A percentile compares a stretch with the other conserved stretches of the same genome.
phyloP scores from a whole-genome alignment of 2,113 vertebrate species.

The Sterna hirundo region DNA sequence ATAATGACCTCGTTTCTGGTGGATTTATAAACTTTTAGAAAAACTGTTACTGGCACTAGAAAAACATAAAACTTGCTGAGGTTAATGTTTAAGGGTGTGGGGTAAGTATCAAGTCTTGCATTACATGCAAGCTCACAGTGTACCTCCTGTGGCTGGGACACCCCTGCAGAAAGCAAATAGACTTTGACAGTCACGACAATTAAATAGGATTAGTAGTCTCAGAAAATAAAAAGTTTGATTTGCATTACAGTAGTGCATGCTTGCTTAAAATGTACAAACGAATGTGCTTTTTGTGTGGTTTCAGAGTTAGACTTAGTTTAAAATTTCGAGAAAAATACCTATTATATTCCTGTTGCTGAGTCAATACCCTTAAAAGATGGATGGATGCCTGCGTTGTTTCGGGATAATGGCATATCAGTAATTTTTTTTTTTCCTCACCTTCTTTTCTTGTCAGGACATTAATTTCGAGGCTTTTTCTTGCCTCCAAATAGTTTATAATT shows the following conservation, averaged over 20 bases:
- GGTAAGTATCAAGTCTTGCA: not conserved
- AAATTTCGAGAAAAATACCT: not conserved
- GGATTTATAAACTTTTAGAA: not conserved
- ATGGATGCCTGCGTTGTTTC: not conserved
- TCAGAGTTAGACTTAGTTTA: not conserved
- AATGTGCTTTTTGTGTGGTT: not conserved
- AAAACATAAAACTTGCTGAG: not conserved
- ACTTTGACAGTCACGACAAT: not conserved
- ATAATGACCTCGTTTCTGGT: not conserved
- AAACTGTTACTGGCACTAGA: not conserved
- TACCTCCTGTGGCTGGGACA: not conserved
- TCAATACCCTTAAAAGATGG: not conserved
- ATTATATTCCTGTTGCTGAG: not conserved
- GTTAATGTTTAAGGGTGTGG: not conserved
- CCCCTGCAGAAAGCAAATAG: not conserved
- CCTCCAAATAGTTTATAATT: not conserved
- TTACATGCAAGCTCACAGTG: not conserved
- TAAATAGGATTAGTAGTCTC: not conserved
- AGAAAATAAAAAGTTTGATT: not conserved
- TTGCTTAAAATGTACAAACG: not conserved
- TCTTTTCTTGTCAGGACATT: not conserved
- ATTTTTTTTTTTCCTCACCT: not conserved
- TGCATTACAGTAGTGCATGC: not conserved
- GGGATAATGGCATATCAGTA: not conserved
- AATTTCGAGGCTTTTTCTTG: not conserved